Evolutionary conservation across 2,888 invertebrate species (phyloP), one percentile per base, ranked within the genome.

Genomic region (Synergus laeviventris): DNA sequence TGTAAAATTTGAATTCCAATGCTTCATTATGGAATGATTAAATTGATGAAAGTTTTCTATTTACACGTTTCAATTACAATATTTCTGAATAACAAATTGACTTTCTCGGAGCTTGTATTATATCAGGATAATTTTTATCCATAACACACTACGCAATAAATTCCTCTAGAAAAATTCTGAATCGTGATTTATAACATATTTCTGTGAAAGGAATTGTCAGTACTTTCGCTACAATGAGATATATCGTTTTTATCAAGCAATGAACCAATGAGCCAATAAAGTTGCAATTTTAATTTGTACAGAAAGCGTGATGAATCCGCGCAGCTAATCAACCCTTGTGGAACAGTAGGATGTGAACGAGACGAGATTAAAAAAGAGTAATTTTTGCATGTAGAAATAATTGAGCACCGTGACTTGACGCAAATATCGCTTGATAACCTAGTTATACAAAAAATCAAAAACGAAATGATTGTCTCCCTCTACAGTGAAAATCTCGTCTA

Each of bases 331-430:
- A 62, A 36, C n/a, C 36, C n/a, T 16, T 11, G 31, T 62, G 31
- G n/a, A 31, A 62, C 14, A 16, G 36, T 36, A 62, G 3, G 7
- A 21, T 31, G 60, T 24, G 60, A 60, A 60, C 16, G 60, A 60
- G 31, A 60, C 24, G 31, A 60, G 60, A 60, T 60, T 36, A n/a
- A 62, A n/a, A 62, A 62, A 62, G 36, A 62, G 36, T 62, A 62
- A 62, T 62, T 38, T 62, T 38, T 62, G 18, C 38, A 62, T 62
- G 61, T 1, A n/a, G n/a, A 62, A 62, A 62, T 38, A 62, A 62
- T 38, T 38, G n/a, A n/a, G 7, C 16, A 36, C 4, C 36, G 31
- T n/a, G 9, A 62, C 61, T 31, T 31, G 12, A 38, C 18, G 36
- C 61, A 36, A 38, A 38, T 38, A 31, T 36, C n/a, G n/a, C 61